These are phyloP conservation scores for Chaenogobius annularis DNA, from an alignment of 2,113 vertebrate genomes.

Conservation along the genomic window DNA sequence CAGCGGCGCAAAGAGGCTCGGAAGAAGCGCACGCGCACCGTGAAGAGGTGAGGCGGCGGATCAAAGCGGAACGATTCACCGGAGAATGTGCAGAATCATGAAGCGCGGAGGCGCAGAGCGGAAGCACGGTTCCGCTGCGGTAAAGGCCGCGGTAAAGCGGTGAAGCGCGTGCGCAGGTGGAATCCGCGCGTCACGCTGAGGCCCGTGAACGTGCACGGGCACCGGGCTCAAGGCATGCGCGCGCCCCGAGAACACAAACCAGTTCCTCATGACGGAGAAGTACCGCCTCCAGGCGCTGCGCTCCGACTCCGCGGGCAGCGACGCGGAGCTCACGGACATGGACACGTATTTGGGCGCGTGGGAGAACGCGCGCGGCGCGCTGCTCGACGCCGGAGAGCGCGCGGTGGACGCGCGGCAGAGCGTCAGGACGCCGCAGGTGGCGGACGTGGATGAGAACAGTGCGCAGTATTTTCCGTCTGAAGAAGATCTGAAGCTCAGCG, in stretches of 20 bases:
- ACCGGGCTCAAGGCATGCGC: constrained; percentile 81
- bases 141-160: background rate
- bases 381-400: constrained; percentile 71
- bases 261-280: constrained; percentile 89
- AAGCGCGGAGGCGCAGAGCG: background rate
- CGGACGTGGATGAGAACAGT: constrained; percentile 29
- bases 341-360: constrained; percentile 85
- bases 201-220: constrained; percentile 82
- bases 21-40: background rate
- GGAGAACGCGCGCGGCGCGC: constrained; percentile 85
- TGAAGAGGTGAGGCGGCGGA: background rate
- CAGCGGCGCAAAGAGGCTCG: background rate
- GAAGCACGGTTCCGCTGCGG: background rate
- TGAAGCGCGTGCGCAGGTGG: background rate
- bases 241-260: constrained; percentile 89
- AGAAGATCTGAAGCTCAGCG: constrained; percentile 83
- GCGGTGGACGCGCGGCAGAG: constrained; percentile 7
- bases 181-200: constrained; percentile 55
- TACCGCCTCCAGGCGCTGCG: constrained; percentile 86
- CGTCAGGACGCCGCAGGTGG: background rate
- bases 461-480: constrained; percentile 86
- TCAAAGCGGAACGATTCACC: too few relatives aligned
- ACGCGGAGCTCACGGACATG: constrained; percentile 84
- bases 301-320: constrained; percentile 81
- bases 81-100: background rate